Evolutionary conservation across 2,888 invertebrate genomes (phyloP).

Genomic region (Hydropsyche betteni): DNA sequence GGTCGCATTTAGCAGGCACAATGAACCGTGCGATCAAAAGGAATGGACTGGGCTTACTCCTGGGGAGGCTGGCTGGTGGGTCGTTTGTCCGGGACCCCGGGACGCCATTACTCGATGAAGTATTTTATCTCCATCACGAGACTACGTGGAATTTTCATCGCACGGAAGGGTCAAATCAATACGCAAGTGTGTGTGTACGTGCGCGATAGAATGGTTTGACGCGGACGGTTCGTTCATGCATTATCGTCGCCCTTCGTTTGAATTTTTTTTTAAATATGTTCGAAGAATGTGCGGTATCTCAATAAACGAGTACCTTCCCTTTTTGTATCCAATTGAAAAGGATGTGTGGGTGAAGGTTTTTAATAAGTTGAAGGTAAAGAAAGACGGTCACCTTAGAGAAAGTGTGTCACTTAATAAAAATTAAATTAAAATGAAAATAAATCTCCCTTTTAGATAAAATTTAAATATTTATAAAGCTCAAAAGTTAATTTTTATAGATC

Average conservation of each 20-base stretch:
- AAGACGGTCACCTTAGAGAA: no score
- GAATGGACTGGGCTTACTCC: slow-evolving; percentile 36
- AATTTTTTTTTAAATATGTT: no score
- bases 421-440: no score
- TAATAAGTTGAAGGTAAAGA: no score
- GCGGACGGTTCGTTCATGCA: neutral
- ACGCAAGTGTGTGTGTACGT: neutral
- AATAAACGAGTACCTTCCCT: no score
- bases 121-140: slow-evolving; percentile 42
- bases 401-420: no score
- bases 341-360: no score
- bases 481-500: no score
- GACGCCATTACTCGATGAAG: slow-evolving; percentile 37
- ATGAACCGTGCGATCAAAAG: slow-evolving; percentile 45
- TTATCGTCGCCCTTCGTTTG: neutral
- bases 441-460: no score
- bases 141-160: slow-evolving; percentile 40
- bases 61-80: slow-evolving; percentile 2
- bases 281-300: no score
- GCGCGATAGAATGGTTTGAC: neutral
- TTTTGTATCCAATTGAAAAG: no score
- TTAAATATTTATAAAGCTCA: no score
- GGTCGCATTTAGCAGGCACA: slow-evolving; percentile 41
- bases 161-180: slow-evolving; percentile 42
- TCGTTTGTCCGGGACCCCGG: slow-evolving; percentile 37